Evolutionary conservation across 2,888 invertebrate species (phyloP).

Genomic region (Drosophila bunnanda): DNA sequence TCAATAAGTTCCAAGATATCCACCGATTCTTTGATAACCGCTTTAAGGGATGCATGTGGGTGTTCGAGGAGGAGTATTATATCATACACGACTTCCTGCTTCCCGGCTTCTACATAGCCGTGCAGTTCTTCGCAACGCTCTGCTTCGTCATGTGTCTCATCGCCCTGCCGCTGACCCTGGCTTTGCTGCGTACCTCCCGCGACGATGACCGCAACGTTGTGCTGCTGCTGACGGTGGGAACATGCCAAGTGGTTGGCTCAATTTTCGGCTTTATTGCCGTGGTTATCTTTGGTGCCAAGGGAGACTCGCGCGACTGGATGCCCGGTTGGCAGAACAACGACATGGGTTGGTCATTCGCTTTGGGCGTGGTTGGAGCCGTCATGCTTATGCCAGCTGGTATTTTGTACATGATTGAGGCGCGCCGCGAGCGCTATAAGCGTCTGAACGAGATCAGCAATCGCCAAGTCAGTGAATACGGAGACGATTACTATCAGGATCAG

Average conservation of each 20-base stretch:
- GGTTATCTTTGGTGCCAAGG: constrained; percentile 94
- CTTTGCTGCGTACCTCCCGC: constrained; percentile 90
- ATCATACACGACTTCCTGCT: constrained; percentile 95
- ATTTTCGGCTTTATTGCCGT: constrained; percentile 93
- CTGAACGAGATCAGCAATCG: constrained; percentile 89
- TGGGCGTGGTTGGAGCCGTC: constrained; percentile 92
- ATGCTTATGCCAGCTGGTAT: constrained; percentile 91
- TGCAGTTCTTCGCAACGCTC: constrained; percentile 96
- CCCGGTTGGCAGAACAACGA: constrained; percentile 98
- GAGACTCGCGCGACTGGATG: constrained; percentile 97
- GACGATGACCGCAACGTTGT: constrained; percentile 91
- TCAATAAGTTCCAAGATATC: constrained; percentile 93
- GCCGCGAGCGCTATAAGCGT: constrained; percentile 90
- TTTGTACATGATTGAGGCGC: constrained; percentile 93
- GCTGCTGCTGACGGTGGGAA: constrained; percentile 90
- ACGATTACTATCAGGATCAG: constrained; percentile 83
- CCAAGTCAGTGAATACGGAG: constrained; percentile 88
- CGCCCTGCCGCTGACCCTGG: constrained; percentile 89
- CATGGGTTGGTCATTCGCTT: constrained; percentile 96
- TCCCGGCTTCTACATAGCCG: constrained; percentile 96
- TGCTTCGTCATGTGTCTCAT: constrained; percentile 92
- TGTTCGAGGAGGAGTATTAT: constrained; percentile 98
- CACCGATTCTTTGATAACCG: constrained; percentile 93
- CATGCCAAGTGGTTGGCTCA: constrained; percentile 90
- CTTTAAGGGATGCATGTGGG: constrained; percentile 97